phyloP scores from a whole-genome alignment of 2,113 vertebrate genomes.

The Potamarius usumacintae region DNA sequence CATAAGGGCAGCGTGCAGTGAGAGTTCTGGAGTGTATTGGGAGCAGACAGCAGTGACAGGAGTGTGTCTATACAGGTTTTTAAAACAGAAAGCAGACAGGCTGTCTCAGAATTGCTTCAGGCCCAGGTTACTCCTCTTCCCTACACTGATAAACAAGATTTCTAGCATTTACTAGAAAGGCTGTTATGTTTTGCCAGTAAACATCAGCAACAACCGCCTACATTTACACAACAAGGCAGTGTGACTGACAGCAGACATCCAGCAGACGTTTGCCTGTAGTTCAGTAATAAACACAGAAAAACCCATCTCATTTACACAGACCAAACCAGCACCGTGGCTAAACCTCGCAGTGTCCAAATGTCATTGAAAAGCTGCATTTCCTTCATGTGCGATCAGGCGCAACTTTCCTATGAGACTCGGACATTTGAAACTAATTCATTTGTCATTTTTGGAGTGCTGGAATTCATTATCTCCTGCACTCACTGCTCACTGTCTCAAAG shows the following conservation, averaged over 20 bases:
- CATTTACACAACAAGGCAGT: neutral
- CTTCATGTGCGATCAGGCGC: neutral
- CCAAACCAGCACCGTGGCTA: neutral
- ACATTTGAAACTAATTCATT: neutral
- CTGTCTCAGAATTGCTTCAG: neutral
- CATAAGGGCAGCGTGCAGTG: neutral
- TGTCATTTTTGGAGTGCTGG: neutral
- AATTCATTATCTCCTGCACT: neutral
- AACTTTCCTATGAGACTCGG: neutral
- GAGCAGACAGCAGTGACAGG: neutral
- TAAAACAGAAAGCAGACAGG: neutral
- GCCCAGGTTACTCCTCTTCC: neutral
- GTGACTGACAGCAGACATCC: neutral
- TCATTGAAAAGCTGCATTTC: neutral
- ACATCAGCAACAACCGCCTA: neutral
- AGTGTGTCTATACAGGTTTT: neutral
- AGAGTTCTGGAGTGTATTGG: neutral
- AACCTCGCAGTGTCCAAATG: neutral
- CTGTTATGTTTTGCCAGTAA: neutral
- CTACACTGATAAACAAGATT: neutral
- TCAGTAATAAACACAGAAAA: neutral
- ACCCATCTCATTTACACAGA: neutral
- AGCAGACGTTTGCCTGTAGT: neutral
- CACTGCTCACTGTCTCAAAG: neutral
- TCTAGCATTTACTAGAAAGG: conserved; percentile 4